These are phyloP conservation scores for Cyphomyrus plagiostoma DNA, from an alignment of 2,113 vertebrate genomes.

Conservation along the genomic window DNA sequence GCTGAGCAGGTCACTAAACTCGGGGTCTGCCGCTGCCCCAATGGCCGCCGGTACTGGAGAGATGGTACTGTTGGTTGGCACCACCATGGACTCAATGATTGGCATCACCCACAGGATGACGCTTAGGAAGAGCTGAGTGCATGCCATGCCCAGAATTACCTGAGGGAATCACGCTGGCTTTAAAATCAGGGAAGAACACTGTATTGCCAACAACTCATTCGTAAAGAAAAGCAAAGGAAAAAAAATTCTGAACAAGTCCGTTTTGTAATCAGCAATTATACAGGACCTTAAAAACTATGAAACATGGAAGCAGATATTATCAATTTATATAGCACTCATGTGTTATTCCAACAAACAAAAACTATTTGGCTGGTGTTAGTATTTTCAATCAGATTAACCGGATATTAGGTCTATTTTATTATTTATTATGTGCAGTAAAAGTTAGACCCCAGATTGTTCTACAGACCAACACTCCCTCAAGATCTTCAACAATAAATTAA, in stretches of 20 bases:
- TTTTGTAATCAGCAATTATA: not conserved
- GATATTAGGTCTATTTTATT: not conserved
- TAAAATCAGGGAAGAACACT: not conserved
- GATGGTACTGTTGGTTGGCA: slow-evolving; percentile 49
- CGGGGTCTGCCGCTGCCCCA: slow-evolving; percentile 3
- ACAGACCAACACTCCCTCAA: not conserved
- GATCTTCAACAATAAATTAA: not conserved
- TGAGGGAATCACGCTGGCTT: not conserved
- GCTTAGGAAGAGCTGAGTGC: slow-evolving; percentile 55
- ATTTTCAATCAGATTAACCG: not conserved
- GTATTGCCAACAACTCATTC: not conserved
- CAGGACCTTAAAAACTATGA: not conserved
- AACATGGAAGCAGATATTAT: not conserved
- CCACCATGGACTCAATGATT: slow-evolving; percentile 38
- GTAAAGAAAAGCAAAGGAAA: not conserved
- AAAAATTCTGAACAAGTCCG: not conserved
- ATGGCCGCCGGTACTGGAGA: slow-evolving; percentile 15
- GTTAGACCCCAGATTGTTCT: not conserved
- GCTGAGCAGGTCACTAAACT: slow-evolving; percentile 13
- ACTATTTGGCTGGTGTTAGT: not conserved
- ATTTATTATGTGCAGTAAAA: not conserved
- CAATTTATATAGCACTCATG: not conserved
- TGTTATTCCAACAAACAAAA: not conserved
- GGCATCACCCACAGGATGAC: slow-evolving; percentile 62
- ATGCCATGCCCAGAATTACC: slow-evolving; percentile 48